Evolutionary conservation across 2,888 invertebrate genomes (phyloP).

Genomic region (Notocelia uddmanniana): DNA sequence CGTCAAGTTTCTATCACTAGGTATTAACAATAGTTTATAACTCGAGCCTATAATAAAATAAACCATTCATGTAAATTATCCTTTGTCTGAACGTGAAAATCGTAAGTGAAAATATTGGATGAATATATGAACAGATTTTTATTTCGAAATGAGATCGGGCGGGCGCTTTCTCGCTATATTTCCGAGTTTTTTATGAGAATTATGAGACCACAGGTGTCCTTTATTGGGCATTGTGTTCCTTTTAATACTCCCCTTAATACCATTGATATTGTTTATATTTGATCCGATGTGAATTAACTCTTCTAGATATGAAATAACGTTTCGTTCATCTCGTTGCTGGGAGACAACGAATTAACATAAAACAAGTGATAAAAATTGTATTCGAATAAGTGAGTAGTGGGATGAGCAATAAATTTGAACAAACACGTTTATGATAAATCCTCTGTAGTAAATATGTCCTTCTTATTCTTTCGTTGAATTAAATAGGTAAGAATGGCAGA

Average conservation of each 20-base stretch:
- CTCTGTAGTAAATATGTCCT: no score
- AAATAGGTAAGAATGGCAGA: no score
- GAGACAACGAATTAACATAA: slow-evolving; percentile 4
- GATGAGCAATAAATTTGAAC: no score
- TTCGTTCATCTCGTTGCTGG: slow-evolving; percentile 6
- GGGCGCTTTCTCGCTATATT: slow-evolving; percentile 66
- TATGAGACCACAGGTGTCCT: slow-evolving; percentile 75
- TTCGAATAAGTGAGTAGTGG: not conserved
- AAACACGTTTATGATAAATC: no score
- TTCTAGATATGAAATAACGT: slow-evolving; percentile 3
- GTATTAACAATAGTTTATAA: not conserved
- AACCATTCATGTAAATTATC: not conserved
- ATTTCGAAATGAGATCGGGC: slow-evolving; percentile 36
- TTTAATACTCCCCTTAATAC: slow-evolving; percentile 64
- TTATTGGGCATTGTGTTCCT: slow-evolving; percentile 68
- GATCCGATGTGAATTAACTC: slow-evolving; percentile 34
- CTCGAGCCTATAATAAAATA: not conserved
- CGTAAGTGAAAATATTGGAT: slow-evolving; percentile 36
- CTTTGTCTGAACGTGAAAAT: not conserved
- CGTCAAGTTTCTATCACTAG: slow-evolving; percentile 1
- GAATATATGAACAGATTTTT: slow-evolving; percentile 42
- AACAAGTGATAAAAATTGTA: not conserved
- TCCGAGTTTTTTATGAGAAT: slow-evolving; percentile 71
- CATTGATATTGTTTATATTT: slow-evolving; percentile 59
- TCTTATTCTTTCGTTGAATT: no score